phyloP scores from a whole-genome alignment of 2,113 vertebrate species.

The Carlito syrichta region DNA sequence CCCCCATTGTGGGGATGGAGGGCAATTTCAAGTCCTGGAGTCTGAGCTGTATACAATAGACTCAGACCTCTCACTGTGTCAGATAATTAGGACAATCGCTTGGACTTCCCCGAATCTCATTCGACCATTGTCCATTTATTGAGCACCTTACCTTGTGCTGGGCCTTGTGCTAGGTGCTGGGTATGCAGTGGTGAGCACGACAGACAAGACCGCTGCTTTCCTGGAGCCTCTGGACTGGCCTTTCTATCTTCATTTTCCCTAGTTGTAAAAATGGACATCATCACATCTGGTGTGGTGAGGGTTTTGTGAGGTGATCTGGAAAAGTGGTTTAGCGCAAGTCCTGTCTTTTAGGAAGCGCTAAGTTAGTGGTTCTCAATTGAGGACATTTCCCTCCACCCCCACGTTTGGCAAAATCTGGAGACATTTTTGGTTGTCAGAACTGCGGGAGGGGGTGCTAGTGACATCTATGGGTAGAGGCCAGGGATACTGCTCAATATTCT shows the following conservation, averaged over 20 bases:
- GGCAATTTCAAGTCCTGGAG: not conserved
- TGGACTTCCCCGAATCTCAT: not conserved
- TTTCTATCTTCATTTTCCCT: not conserved
- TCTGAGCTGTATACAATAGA: not conserved
- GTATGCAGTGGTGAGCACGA: not conserved
- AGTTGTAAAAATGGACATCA: not conserved
- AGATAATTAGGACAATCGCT: not conserved
- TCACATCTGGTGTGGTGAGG: not conserved
- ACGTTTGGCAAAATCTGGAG: not conserved
- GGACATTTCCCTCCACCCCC: too few species aligned
- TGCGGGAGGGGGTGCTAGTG: not conserved
- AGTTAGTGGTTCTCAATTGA: not conserved
- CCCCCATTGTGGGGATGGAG: not conserved
- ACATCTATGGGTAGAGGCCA: not conserved
- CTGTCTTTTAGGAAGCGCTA: not conserved
- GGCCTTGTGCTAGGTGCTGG: not conserved
- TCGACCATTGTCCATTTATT: not conserved
- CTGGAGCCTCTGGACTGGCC: not conserved
- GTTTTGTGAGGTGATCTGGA: not conserved
- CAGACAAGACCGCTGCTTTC: not conserved
- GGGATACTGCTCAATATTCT: not conserved
- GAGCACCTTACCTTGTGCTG: conserved; percentile 28
- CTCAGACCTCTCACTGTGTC: not conserved
- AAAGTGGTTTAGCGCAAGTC: not conserved
- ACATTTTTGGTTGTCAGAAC: conserved; percentile 18